phyloP scores from a whole-genome alignment of 2,113 vertebrate species.

The Globicephala melas region DNA sequence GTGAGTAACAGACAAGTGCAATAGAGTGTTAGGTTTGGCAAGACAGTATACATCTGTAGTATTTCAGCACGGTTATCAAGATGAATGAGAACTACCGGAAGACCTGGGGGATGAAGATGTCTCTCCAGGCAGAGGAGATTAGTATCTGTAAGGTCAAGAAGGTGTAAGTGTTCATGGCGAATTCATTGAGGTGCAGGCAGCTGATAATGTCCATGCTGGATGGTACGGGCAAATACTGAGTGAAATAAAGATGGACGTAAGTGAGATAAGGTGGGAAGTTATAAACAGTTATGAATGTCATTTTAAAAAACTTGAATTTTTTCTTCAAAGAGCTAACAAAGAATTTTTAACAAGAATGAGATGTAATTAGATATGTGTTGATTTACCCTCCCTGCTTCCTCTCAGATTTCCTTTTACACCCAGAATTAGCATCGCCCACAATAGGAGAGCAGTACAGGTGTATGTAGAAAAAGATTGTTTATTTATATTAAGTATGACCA shows the following conservation, averaged over 20 bases:
- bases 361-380: background rate
- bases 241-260: background rate
- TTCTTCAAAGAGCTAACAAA: background rate
- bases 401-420: background rate
- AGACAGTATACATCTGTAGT: background rate
- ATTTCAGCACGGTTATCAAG: background rate
- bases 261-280: background rate
- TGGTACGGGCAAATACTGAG: background rate
- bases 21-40: background rate
- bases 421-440: background rate
- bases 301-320: background rate
- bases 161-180: background rate
- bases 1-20: background rate
- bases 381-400: background rate
- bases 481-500: background rate
- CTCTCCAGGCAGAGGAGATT: background rate
- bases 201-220: background rate
- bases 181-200: background rate
- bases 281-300: background rate
- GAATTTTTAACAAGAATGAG: constrained; percentile 11
- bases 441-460: background rate
- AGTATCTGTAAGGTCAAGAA: background rate
- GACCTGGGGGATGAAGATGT: background rate
- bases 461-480: background rate
- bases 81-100: background rate